Evolutionary conservation across 1,140 invertebrate genomes (phyloP), one percentile per base, ranked within the genome.

Genomic region (Aphaenogaster rudis): DNA sequence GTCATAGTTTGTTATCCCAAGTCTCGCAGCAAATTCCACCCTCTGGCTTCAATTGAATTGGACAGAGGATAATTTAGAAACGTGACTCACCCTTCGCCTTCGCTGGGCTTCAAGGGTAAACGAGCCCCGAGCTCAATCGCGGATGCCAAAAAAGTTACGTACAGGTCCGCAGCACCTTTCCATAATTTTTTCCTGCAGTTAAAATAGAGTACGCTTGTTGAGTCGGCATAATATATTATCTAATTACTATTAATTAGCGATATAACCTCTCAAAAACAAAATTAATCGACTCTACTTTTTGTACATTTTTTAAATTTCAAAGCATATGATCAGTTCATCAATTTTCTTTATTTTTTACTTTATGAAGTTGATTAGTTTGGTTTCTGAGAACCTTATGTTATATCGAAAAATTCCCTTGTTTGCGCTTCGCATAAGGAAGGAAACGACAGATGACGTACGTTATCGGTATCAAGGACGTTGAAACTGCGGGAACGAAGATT

Each of bases 81-180:
- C n/a, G 28, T 28, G 28, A 76, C 96, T 95, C 95, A 98, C 98
- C 98, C 98, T 96, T 99, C 98, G 48, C 97, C 97, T 91, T 98
- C 98, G 88, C 96, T 97, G 0, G 98, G 98, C 91, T 97, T 97
- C 28, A 98, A 91, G 2, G 98, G 98, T 80, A 98, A 94, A 63
- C 98, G 96, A 4, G 97, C 98, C 21, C 98, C 98, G 64, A 98
- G 95, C 91, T 98, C 97, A 21, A 98, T 96, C 1, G 98, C 98
- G 3, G 98, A 98, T 45, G 97, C 97, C 76, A 99, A 95, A 92
- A 98, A 98, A 0, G 98, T 98, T 1, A 98, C 95, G 93, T 98
- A 98, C 28, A 98, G 93, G 92, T 98, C 97, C 33, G 90, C 87
- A 57, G 95, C 96, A 52, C 96, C 95, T 87, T 93, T 95, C 96